A percentile compares a stretch with the other conserved stretches of the same genome.
These are phyloP conservation scores for Eulithis testata DNA, from an alignment of 2,888 invertebrate genomes.

Conservation along the genomic window DNA sequence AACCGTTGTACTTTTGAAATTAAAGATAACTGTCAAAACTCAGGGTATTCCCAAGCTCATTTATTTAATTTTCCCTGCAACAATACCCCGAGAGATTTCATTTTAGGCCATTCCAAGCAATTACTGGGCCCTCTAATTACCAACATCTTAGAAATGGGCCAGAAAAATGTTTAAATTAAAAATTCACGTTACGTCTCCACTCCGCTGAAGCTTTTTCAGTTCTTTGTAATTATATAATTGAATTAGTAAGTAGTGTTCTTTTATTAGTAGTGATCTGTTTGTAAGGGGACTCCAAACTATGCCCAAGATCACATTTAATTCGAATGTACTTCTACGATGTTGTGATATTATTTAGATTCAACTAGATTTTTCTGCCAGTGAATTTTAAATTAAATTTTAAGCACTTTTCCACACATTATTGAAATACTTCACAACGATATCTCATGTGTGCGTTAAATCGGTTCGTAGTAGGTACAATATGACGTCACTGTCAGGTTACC, in stretches of 20 bases:
- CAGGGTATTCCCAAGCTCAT: conserved; percentile 49
- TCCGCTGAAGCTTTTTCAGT: conserved; percentile 26
- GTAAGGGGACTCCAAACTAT: too few species aligned
- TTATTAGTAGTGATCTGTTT: not conserved
- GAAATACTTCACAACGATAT: too few species aligned
- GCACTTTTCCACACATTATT: too few species aligned
- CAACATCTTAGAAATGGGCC: conserved; percentile 60
- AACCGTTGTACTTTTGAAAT: not conserved
- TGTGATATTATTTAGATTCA: too few species aligned
- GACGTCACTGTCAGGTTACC: conserved; percentile 20
- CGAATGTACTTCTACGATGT: too few species aligned
- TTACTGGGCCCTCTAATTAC: conserved; percentile 65
- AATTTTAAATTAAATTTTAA: too few species aligned
- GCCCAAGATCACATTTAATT: too few species aligned
- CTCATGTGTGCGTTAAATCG: too few species aligned
- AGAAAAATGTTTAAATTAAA: conserved; percentile 67
- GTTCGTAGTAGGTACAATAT: conserved; percentile 2
- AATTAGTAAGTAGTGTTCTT: conserved; percentile 29
- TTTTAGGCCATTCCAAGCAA: conserved; percentile 50
- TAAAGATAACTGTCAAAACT: conserved; percentile 37
- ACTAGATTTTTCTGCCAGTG: too few species aligned
- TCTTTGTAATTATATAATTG: conserved; percentile 27
- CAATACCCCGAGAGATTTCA: conserved; percentile 58
- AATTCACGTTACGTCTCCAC: conserved; percentile 41
- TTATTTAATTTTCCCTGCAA: conserved; percentile 53